A percentile compares a stretch with the other conserved stretches of the same genome.
Evolutionary conservation across 2,888 invertebrate genomes (phyloP).

Genomic region (Boloria selene): DNA sequence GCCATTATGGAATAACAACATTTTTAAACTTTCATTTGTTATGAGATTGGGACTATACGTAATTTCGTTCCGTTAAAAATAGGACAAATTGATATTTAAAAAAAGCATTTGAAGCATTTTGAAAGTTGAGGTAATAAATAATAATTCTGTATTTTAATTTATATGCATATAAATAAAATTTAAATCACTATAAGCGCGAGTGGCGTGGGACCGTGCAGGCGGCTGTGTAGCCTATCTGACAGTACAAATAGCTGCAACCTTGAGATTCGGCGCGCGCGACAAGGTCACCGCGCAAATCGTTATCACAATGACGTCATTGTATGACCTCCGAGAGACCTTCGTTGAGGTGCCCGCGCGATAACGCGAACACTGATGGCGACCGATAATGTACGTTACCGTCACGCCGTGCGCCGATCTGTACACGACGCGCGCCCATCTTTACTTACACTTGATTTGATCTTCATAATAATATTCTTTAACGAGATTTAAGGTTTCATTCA

Average conservation of each 20-base stretch:
- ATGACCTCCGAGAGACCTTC: constrained; percentile 72
- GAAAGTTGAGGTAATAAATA: not conserved
- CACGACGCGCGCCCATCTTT: not conserved
- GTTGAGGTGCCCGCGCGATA: constrained; percentile 77
- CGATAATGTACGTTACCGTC: constrained; percentile 56
- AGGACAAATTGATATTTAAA: too few relatives aligned
- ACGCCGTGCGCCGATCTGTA: constrained; percentile 29
- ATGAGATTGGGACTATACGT: too few relatives aligned
- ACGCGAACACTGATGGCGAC: constrained; percentile 70
- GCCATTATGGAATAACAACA: too few relatives aligned
- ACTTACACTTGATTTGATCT: not conserved
- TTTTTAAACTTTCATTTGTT: too few relatives aligned
- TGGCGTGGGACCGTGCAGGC: constrained; percentile 42
- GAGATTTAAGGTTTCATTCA: too few relatives aligned
- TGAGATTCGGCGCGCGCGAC: constrained; percentile 79
- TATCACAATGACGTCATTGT: constrained; percentile 79
- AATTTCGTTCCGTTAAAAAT: too few relatives aligned
- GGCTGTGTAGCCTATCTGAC: constrained; percentile 63
- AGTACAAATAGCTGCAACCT: constrained; percentile 80
- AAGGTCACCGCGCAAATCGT: constrained; percentile 82
- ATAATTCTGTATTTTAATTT: too few relatives aligned
- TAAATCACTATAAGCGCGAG: constrained; percentile 39
- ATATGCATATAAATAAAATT: too few relatives aligned
- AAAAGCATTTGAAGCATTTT: not conserved
- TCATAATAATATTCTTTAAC: too few relatives aligned